Evolutionary conservation across 1,140 invertebrate genomes (phyloP).

Genomic region (Heliconius eleuchia): DNA sequence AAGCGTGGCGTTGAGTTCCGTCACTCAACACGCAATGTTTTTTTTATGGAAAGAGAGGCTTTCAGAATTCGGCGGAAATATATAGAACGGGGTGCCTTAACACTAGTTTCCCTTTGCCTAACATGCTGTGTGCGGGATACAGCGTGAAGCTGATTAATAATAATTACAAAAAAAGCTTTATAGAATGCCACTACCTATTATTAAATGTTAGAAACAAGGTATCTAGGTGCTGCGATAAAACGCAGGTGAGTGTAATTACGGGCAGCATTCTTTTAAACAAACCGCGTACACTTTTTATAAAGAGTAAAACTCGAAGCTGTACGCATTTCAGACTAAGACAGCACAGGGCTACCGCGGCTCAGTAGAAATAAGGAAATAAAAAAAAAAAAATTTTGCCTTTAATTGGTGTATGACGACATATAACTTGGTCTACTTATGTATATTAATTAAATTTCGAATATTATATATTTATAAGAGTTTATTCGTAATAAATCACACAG

Average conservation of each 20-base stretch:
- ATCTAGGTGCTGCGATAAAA: constrained; percentile 40
- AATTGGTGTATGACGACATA: neutral
- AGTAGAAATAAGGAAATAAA: neutral
- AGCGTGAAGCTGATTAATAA: no score
- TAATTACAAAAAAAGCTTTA: neutral
- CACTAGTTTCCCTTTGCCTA: neutral
- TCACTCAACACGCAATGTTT: no score
- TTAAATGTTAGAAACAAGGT: constrained; percentile 38
- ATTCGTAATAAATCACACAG: neutral
- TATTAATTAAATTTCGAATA: no score
- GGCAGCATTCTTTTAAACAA: constrained; percentile 48
- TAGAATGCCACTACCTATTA: constrained; percentile 19
- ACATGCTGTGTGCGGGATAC: neutral
- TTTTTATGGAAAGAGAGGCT: no score
- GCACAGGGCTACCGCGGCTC: constrained; percentile 18
- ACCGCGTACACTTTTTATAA: constrained; percentile 33
- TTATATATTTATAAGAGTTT: neutral
- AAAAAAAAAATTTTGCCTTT: neutral
- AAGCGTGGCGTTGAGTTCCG: neutral
- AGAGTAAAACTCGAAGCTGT: constrained; percentile 43
- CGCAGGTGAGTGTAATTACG: constrained; percentile 50
- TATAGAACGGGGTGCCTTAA: neutral
- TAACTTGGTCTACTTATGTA: no score
- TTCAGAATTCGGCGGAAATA: neutral
- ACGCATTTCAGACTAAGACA: constrained; percentile 43